Percentiles rank a stretch among this genome's conserved stretches.
Evolutionary conservation across 2,888 invertebrate genomes (phyloP).

Genomic region (Torymus auratus): DNA sequence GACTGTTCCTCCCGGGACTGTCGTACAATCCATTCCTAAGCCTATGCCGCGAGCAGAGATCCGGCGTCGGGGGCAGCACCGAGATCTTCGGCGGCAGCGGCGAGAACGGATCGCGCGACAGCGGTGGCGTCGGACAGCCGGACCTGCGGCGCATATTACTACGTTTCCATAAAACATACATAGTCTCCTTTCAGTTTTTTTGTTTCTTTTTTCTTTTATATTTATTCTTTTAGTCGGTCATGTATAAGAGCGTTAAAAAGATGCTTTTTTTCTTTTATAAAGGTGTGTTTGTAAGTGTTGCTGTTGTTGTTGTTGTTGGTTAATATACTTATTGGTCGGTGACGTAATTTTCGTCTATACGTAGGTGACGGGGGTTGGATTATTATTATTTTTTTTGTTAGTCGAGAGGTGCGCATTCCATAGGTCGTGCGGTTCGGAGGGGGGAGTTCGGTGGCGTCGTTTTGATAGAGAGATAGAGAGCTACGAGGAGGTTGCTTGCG

Average conservation of each 20-base stretch:
- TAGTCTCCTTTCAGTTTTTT: not conserved
- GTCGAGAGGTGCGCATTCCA: not conserved
- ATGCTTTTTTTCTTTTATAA: not conserved
- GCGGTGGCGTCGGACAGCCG: constrained; percentile 73
- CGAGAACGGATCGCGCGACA: constrained; percentile 75
- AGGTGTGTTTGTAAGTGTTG: not conserved
- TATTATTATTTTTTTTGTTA: not conserved
- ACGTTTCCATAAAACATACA: constrained; percentile 54
- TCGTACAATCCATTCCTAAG: constrained; percentile 69
- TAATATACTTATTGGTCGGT: too few relatives aligned
- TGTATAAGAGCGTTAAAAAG: not conserved
- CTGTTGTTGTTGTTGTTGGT: not conserved
- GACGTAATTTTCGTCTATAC: too few relatives aligned
- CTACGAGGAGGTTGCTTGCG: not conserved
- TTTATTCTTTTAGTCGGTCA: not conserved
- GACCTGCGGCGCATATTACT: constrained; percentile 67
- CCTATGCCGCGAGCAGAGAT: constrained; percentile 74
- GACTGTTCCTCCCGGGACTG: constrained; percentile 72
- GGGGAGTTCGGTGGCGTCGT: not conserved
- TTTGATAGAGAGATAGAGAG: not conserved
- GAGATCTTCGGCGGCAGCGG: constrained; percentile 83
- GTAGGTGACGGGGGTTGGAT: too few relatives aligned
- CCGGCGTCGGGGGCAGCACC: constrained; percentile 87
- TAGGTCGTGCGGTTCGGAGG: not conserved
- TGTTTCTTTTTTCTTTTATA: too few relatives aligned